phyloP scores from a whole-genome alignment of 2,797 vertebrate genomes.

The Kryptopterus vitreolus region DNA sequence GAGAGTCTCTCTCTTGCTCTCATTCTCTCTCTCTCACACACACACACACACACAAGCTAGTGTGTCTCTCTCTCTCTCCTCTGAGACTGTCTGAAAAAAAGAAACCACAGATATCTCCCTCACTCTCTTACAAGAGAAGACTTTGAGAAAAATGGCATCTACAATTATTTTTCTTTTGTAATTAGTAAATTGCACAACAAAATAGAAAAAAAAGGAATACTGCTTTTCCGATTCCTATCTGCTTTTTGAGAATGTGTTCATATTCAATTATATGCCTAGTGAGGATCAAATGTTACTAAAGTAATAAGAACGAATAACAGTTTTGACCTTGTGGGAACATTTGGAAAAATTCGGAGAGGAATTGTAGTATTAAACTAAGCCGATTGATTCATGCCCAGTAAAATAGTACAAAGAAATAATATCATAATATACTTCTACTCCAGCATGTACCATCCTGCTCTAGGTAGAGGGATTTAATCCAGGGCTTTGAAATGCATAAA shows the following conservation, averaged over 20 bases:
- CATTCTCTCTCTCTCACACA: not conserved
- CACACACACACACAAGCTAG: not conserved
- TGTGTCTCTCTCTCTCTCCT: not conserved
- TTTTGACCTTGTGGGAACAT: not conserved
- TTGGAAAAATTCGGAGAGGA: not conserved
- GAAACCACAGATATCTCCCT: not conserved
- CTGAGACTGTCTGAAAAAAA: constrained; percentile 4
- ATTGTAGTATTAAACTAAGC: not conserved
- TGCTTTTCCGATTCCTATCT: not conserved
- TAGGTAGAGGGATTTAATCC: not conserved
- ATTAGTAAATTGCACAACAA: not conserved
- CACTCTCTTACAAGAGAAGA: no score
- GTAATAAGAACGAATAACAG: not conserved
- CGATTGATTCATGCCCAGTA: not conserved
- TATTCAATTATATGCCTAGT: not conserved
- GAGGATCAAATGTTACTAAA: not conserved
- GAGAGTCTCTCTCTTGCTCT: not conserved
- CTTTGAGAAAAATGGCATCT: no score
- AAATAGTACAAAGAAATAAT: not conserved
- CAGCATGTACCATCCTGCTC: not conserved
- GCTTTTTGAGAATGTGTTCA: not conserved
- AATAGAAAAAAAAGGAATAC: not conserved
- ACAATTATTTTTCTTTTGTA: no score
- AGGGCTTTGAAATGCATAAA: not conserved
- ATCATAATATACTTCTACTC: not conserved